Evolutionary conservation across 2,888 invertebrate genomes (phyloP).

Genomic region (Calameuta pallipes): DNA sequence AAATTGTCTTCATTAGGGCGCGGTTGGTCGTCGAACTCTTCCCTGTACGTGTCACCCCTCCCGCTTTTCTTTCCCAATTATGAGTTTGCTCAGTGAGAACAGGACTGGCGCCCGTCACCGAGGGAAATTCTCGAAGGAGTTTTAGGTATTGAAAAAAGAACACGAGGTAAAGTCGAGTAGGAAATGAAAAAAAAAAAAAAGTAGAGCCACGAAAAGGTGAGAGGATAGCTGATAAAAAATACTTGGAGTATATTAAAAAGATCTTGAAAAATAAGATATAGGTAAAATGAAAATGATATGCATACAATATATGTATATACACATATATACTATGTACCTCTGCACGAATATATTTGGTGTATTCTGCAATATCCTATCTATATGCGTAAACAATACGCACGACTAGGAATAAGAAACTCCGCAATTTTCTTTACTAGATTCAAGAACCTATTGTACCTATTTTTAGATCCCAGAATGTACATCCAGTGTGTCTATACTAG

Average conservation of each 20-base stretch:
- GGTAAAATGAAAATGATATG: background rate
- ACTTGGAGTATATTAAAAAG: background rate
- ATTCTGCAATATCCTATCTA: background rate
- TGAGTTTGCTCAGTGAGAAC: background rate
- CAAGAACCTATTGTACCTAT: background rate
- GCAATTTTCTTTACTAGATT: background rate
- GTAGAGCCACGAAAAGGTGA: background rate
- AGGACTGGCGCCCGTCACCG: background rate
- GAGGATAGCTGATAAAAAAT: background rate
- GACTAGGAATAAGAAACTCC: background rate
- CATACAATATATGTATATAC: too few species aligned
- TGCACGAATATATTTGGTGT: background rate
- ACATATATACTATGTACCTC: background rate
- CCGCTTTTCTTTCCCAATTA: background rate
- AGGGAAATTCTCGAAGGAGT: background rate
- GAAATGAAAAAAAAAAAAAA: background rate
- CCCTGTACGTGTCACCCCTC: background rate
- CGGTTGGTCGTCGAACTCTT: background rate
- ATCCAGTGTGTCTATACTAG: background rate
- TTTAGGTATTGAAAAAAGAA: background rate
- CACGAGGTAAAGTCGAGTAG: background rate
- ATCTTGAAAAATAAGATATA: background rate
- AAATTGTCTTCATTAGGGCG: constrained; percentile 48
- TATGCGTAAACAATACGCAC: background rate
- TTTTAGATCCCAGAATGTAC: background rate